These are phyloP conservation scores for Sphecodes monilicornis DNA, from an alignment of 2,888 invertebrate species.

Conservation along the genomic window DNA sequence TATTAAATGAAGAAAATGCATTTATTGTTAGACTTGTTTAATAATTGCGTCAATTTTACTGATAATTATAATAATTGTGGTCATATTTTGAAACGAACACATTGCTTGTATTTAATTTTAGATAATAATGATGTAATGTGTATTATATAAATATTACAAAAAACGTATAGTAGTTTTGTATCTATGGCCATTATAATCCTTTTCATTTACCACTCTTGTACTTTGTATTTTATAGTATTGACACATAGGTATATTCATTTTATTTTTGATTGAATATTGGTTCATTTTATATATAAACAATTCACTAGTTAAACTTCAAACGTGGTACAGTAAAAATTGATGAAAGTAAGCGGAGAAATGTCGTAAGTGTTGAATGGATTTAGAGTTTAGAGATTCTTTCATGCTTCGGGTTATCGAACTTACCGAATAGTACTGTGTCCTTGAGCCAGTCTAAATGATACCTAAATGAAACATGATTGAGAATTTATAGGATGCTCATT, in stretches of 20 bases:
- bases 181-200: too few species aligned
- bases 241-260: too few species aligned
- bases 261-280: neutral
- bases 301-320: neutral
- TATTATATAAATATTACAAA: too few species aligned
- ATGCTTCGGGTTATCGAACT: slow-evolving; percentile 29
- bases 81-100: too few species aligned
- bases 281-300: neutral
- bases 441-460: neutral
- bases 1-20: neutral
- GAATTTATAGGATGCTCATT: neutral
- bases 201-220: too few species aligned
- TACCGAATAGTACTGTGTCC: slow-evolving; percentile 21
- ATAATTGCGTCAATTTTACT: too few species aligned
- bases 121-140: too few species aligned
- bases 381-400: slow-evolving; percentile 20
- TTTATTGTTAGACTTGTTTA: neutral
- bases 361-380: slow-evolving; percentile 7
- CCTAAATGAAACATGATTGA: neutral
- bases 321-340: neutral
- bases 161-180: neutral
- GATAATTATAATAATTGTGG: too few species aligned
- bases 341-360: neutral
- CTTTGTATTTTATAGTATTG: neutral
- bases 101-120: too few species aligned